Evolutionary conservation across 1,140 invertebrate species (phyloP).

Genomic region (Zaprionus nigranus): DNA sequence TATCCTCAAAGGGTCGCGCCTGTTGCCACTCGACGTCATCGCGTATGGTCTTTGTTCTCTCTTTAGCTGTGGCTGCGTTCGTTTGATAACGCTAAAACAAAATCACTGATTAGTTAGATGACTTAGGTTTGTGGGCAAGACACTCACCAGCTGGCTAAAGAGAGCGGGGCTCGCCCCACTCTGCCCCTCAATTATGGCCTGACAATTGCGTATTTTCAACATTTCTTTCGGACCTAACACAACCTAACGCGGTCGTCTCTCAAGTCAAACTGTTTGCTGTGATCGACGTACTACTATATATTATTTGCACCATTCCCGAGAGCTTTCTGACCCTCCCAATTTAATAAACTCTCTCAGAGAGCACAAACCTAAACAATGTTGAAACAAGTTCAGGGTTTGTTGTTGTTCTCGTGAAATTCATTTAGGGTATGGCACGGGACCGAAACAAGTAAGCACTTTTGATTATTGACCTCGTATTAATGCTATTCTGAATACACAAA

Average conservation of each 20-base stretch:
- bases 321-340: conserved; percentile 9
- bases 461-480: no score
- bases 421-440: not conserved
- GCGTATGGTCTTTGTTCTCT: not conserved
- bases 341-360: not conserved
- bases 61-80: conserved; percentile 30
- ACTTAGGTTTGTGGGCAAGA: not conserved
- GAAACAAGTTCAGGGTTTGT: conserved; percentile 2
- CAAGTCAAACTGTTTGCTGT: conserved; percentile 30
- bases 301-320: not conserved
- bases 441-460: not conserved
- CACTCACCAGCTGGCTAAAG: conserved; percentile 18
- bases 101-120: not conserved
- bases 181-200: conserved; percentile 38
- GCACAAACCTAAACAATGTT: not conserved
- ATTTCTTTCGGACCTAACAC: conserved; percentile 31
- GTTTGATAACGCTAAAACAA: conserved; percentile 55
- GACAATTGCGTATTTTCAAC: conserved; percentile 49
- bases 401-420: not conserved
- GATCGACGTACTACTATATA: not conserved
- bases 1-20: conserved; percentile 52
- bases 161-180: conserved; percentile 24
- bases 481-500: no score
- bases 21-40: conserved; percentile 48
- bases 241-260: conserved; percentile 22